phyloP scores from a whole-genome alignment of 2,113 vertebrate species.

The Microtus oregoni region DNA sequence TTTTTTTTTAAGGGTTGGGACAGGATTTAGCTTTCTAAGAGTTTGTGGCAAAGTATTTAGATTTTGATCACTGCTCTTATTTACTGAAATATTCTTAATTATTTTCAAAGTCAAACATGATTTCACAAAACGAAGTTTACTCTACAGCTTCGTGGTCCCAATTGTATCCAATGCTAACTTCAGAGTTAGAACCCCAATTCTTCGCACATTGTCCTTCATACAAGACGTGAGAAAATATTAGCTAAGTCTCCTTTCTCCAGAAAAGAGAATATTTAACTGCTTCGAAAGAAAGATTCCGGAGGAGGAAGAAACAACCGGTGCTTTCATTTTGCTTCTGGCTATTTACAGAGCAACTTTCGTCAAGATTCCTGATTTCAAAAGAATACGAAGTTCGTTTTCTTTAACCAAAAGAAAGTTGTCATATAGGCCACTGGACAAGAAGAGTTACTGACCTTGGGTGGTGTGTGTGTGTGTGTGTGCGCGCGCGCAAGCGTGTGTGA shows the following conservation, averaged over 20 bases:
- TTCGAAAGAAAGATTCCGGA: neutral
- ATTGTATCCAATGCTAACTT: neutral
- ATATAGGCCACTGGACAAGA: neutral
- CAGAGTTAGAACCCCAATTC: neutral
- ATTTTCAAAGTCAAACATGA: neutral
- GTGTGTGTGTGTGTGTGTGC: neutral
- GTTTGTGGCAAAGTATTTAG: neutral
- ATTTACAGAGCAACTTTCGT: slow-evolving; percentile 25
- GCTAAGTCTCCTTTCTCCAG: neutral
- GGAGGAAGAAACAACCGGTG: neutral
- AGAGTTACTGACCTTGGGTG: neutral
- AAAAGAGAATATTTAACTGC: neutral
- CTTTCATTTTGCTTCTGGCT: slow-evolving; percentile 21
- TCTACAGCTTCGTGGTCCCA: slow-evolving; percentile 7
- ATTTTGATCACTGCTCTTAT: slow-evolving; percentile 13
- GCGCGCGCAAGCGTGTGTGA: neutral
- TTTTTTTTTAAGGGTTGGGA: neutral
- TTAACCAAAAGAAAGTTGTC: slow-evolving; percentile 5
- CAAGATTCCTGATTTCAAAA: slow-evolving; percentile 40
- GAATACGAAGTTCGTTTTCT: slow-evolving; percentile 33
- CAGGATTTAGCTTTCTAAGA: neutral
- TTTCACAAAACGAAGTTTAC: slow-evolving; percentile 13
- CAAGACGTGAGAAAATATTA: slow-evolving; percentile 25
- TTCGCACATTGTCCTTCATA: neutral
- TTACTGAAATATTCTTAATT: slow-evolving; percentile 23